Evolutionary conservation across 1,140 invertebrate genomes (phyloP), one percentile per base, ranked within the genome.

Genomic region (Megathymus violae): DNA sequence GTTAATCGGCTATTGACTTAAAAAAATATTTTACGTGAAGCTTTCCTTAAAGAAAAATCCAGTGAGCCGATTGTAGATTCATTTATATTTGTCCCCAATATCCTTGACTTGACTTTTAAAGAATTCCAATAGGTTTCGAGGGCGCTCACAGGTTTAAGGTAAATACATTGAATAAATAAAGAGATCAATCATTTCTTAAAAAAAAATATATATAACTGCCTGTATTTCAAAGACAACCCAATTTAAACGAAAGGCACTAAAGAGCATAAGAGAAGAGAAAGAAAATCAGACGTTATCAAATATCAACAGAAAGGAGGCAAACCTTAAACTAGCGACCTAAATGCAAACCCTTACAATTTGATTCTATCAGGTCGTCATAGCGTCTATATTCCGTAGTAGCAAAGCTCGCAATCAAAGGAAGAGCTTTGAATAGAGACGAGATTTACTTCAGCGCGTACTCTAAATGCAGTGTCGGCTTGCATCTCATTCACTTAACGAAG

Each of bases 401-500:
- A 13, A 43, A 19, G 10, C 6, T 46, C 43, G 56, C 25, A 59
- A 59, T 59, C 27, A 59, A 59, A 59, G 31, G 19, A 47, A 47
- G 13, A 34, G 38, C 52, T 22, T 31, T 43, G 38, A 56, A 44
- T 43, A 56, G 43, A 36, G 10, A 59, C 43, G n/a, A 47, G 27
- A 7, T 47, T 59, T 38, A 47, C 56, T 47, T 38, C 43, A 14
- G 31, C 43, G 56, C 40, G 40, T 34, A 62, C 13, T 56, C 50
- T 48, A 16, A 44, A 51, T 56, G 59, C 58, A 61, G 34, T 44
- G 34, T 34, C 48, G 43, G 56, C 22, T 50, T 61, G 56, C 64
- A 64, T 64, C 62, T 71, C 58, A 61, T 56, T 56, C 64, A 66
- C 48, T 67, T 59, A 50, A 56, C 60, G 58, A 64, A 52, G 67